Evolutionary conservation across 2,113 vertebrate genomes (phyloP), one percentile per base, ranked within the genome.

Genomic region (Takifugu flavidus): DNA sequence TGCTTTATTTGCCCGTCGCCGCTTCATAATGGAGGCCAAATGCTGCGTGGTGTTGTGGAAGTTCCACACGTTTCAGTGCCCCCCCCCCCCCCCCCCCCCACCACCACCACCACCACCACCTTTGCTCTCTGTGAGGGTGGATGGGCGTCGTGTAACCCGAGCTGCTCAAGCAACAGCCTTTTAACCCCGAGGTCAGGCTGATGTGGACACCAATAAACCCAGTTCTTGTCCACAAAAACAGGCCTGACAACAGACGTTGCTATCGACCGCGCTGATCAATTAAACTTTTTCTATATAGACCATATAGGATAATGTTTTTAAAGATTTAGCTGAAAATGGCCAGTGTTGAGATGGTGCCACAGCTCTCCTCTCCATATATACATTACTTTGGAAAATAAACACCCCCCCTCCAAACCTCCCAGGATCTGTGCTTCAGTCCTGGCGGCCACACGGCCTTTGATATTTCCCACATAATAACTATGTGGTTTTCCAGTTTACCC

Each of bases 391-490:
- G 45, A 47, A 47, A 47, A 47, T 2, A 47, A 47, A 43, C 58
- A 13, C 66, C 65, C 68, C 67, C 72, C 61, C 82, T 75, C 45
- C 80, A 75, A 84, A 86, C 85, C 82, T 87, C 83, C 79, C 83
- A 86, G 70, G 62, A 72, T 83, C 76, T 75, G 62, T 75, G 43
- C 74, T 72, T 69, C 72, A 80, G 79, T 63, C 60, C 71, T 71
- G 67, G 83, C 80, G 82, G 77, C 79, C 78, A 2, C 78, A 55
- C 58, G 46, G 67, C 44, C 78, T 88, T 87, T 86, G 79, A 87
- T 84, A 78, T 80, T 70, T 29, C 75, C 83, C 85, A 84, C 85
- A 87, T 83, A 80, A 85, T 87, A 80, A 86, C 70, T 51, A 53
- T 63, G 83, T 74, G 87, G 82, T 74, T 78, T 67, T 73, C 53